Base-by-base conservation (phyloP, 2,888 invertebrate species). In the Drepana falcataria region DNA sequence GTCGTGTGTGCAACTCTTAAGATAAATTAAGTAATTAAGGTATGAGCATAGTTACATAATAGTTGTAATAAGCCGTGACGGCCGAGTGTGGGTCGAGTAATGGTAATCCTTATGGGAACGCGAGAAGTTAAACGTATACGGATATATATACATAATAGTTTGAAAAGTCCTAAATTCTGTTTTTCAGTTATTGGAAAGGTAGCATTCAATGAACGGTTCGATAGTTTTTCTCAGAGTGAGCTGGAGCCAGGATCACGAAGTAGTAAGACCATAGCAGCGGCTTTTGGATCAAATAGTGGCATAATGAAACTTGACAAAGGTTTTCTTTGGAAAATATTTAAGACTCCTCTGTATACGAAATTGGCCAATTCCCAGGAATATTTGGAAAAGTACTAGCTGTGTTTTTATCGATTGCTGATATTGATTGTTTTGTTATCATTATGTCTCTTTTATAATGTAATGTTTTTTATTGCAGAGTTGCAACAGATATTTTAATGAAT, bases 141-240 rank as follows among this genome's bases (percentile, higher is more conserved):
- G n/a, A n/a, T n/a, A n/a, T n/a, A n/a, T n/a, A n/a, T n/a, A n/a
- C n/a, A n/a, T n/a, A n/a, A n/a, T n/a, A n/a, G n/a, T n/a, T n/a
- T n/a, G n/a, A n/a, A n/a, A n/a, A n/a, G n/a, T n/a, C n/a, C n/a
- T n/a, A n/a, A n/a, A n/a, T n/a, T n/a, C n/a, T n/a, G n/a, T n/a
- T 53, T 92, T 93, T 66, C 77, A 97, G 96, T 96, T 59, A 95
- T 94, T 37, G 95, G 95, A 55, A 77, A 93, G 51, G 91, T 95
- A 35, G 94, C 94, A 0, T 95, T 97, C 66, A 95, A 95, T 71
- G 91, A 93, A 59, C 91, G 93, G 55, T 91, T 97, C 64, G 83
- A 94, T 53, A 93, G 95, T 70, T 95, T 97, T 68, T 91, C 93
- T 0, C 67, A 77, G 1, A 71, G 88, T 35, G 95, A 96, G 73